These are phyloP conservation scores for Megathymus violae DNA, from an alignment of 1,140 invertebrate species.

Conservation along the genomic window DNA sequence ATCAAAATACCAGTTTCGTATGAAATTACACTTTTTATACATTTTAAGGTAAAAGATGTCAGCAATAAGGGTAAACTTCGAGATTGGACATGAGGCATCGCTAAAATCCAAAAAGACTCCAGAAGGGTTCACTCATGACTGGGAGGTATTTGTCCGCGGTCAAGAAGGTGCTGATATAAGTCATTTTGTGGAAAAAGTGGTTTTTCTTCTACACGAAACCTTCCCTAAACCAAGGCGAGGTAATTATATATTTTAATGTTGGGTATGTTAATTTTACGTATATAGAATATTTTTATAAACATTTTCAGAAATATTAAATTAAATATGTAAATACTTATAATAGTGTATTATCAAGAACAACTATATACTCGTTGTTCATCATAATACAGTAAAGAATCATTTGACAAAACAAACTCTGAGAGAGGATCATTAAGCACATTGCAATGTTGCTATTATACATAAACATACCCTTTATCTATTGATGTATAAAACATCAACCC, in stretches of 20 bases:
- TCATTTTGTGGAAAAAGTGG: slow-evolving; percentile 97
- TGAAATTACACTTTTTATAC: slow-evolving; percentile 14
- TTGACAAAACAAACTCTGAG: too few relatives aligned
- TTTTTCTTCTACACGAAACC: slow-evolving; percentile 95
- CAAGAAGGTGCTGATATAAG: slow-evolving; percentile 93
- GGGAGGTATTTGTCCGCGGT: slow-evolving; percentile 97
- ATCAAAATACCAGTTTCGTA: slow-evolving; percentile 25
- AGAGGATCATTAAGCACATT: too few relatives aligned
- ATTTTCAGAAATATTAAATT: too few relatives aligned
- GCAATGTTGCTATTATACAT: too few relatives aligned
- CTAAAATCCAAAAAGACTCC: slow-evolving; percentile 90
- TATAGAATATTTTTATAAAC: slow-evolving; percentile 1
- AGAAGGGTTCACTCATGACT: slow-evolving; percentile 98
- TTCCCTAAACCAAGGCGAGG: slow-evolving; percentile 95
- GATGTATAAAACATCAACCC: too few relatives aligned
- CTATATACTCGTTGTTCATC: too few relatives aligned
- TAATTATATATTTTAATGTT: slow-evolving; percentile 68
- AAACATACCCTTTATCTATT: too few relatives aligned
- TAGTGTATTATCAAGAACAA: too few relatives aligned
- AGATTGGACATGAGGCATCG: slow-evolving; percentile 95
- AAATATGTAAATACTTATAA: too few relatives aligned
- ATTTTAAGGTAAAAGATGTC: slow-evolving; percentile 81
- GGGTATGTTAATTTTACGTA: too few relatives aligned
- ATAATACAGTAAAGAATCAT: too few relatives aligned
- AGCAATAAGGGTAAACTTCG: slow-evolving; percentile 93